phyloP scores from a whole-genome alignment of 2,888 invertebrate genomes.

The Deroplatys truncata region DNA sequence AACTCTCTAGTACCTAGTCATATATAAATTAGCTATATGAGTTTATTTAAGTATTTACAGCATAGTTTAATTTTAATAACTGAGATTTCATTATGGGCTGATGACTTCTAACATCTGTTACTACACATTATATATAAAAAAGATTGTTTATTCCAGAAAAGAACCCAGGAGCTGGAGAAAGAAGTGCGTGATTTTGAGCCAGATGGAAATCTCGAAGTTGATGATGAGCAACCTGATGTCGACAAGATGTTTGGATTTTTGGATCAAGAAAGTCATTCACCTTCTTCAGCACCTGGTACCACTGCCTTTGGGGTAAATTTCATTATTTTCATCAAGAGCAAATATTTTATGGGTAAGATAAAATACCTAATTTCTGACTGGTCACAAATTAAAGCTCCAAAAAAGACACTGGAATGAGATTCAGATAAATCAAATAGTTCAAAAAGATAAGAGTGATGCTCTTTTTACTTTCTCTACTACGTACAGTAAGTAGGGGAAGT shows the following conservation, averaged over 20 bases:
- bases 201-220: conserved; percentile 43
- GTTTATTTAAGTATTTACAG: no score
- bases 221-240: conserved; percentile 54
- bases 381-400: no score
- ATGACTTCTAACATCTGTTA: no score
- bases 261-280: conserved; percentile 44
- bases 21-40: no score
- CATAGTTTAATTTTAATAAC: no score
- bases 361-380: not conserved
- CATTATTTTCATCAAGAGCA: not conserved
- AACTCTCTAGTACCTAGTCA: no score
- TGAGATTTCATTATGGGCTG: no score
- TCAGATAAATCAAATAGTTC: no score
- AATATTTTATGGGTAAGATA: not conserved
- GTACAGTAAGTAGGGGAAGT: no score
- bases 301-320: conserved; percentile 52
- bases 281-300: conserved; percentile 31
- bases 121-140: not conserved
- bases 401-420: no score
- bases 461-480: no score
- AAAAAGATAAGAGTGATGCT: no score
- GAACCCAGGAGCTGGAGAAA: conserved; percentile 61
- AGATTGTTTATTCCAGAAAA: conserved; percentile 47
- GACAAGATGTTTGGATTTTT: conserved; percentile 66
- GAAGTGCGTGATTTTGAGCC: conserved; percentile 50